Evolutionary conservation across 2,113 vertebrate species (phyloP), one percentile per base, ranked within the genome.

Genomic region (Zosterops borbonicus): DNA sequence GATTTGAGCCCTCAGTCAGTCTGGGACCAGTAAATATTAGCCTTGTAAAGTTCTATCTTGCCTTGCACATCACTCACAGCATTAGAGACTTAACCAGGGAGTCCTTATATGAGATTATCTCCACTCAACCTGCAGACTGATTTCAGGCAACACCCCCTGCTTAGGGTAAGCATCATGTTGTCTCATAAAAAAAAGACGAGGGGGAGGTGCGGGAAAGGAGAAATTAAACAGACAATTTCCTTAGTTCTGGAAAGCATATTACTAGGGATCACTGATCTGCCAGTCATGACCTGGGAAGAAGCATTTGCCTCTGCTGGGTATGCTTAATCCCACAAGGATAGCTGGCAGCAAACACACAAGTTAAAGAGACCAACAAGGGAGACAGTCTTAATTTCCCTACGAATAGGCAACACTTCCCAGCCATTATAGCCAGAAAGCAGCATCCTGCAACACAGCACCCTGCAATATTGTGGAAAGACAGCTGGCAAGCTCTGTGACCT

Each of bases 161-260:
- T 53, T 12, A 46, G 29, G 31, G 49, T 24, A 93, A 58, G 62
- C 25, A 73, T 53, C n/a, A 68, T 46, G 28, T 49, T 24, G 37
- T 20, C 53, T 95, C 39, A 71, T 0, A 71, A 65, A 65, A 44
- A 42, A n/a, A 44, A 44, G 44, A 39, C 39, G 17, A 7, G 44
- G 1, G 6, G 4, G 18, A 21, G 55, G 4, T 4, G 16, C 2
- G 3, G 6, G 8, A 39, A 22, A 21, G 3, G 8, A 50, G 21
- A 47, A 64, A 50, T n/a, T 55, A 47, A 74, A 92, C 74, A 71
- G 15, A 25, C 9, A 65, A 35, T 44, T 78, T 85, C 22, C 13
- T 52, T 55, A 28, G 44, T 56, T 65, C 49, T 85, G 31, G 24
- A 82, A 87, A 91, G 29, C 19, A 20, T 16, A 22, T 68, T 52